These are phyloP conservation scores for Pyrocoelia pectoralis DNA, from an alignment of 2,888 invertebrate genomes.

Conservation along the genomic window DNA sequence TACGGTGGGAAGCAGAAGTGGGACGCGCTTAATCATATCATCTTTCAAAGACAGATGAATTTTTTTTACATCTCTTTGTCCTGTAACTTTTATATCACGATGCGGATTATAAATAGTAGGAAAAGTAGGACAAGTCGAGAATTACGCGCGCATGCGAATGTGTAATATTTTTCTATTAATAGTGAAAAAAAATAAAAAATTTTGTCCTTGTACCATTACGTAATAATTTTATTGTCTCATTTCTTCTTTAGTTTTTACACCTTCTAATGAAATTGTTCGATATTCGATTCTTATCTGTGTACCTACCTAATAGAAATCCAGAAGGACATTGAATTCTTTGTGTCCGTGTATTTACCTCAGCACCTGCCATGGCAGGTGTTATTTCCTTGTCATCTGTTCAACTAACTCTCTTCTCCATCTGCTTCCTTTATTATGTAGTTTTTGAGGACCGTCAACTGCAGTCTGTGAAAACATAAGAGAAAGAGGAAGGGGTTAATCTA, in stretches of 20 bases:
- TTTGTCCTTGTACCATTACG: background rate
- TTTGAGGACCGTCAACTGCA: constrained; percentile 4
- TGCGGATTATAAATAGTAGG: constrained; percentile 7
- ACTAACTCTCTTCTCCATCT: constrained; percentile 21
- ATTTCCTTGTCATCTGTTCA: constrained; percentile 30
- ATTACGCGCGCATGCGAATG: constrained; percentile 12
- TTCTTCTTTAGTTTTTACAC: background rate
- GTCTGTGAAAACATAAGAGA: constrained; percentile 27
- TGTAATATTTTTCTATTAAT: constrained; percentile 11
- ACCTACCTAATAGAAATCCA: too few relatives aligned
- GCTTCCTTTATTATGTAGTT: constrained; percentile 22
- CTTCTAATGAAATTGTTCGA: too few relatives aligned
- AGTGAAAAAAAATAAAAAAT: constrained; percentile 6
- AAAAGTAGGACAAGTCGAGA: constrained; percentile 7
- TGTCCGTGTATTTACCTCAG: constrained; percentile 40
- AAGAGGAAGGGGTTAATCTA: background rate
- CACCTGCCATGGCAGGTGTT: constrained; percentile 55
- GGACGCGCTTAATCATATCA: too few relatives aligned
- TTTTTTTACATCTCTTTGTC: background rate
- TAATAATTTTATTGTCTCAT: constrained; percentile 3
- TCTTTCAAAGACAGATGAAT: background rate
- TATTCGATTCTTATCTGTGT: too few relatives aligned
- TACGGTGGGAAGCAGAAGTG: too few relatives aligned
- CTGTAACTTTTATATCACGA: background rate
- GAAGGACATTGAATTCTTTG: constrained; percentile 9